A percentile compares a stretch with the other conserved stretches of the same genome.
Evolutionary conservation across 2,113 vertebrate species (phyloP).

Genomic region (Lamprotornis superbus): DNA sequence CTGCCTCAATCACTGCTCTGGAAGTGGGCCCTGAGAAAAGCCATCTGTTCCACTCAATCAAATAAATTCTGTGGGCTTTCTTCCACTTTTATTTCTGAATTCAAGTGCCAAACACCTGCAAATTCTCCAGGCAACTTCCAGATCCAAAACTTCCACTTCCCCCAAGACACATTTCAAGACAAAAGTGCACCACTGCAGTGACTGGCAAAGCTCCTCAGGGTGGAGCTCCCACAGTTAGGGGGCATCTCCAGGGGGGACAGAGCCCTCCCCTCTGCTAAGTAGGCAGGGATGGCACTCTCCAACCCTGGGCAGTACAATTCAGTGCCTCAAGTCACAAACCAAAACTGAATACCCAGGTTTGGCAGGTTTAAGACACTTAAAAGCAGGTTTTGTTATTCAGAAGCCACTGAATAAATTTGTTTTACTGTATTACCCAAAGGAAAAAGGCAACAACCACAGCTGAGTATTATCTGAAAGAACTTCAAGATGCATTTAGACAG

Average conservation of each 20-base stretch:
- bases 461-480: neutral
- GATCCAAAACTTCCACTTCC: neutral
- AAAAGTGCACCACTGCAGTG: accelerated
- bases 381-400: neutral
- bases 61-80: neutral
- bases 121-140: neutral
- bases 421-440: neutral
- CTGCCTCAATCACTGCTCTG: accelerated
- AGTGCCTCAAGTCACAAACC: neutral
- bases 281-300: neutral
- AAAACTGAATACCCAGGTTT: neutral
- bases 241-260: neutral
- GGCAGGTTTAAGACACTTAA: neutral
- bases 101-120: neutral
- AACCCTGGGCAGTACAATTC: accelerated
- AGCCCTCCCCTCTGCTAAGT: accelerated
- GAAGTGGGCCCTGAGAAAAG: neutral
- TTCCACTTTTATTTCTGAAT: neutral
- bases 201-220: neutral
- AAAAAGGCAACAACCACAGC: neutral
- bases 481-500: neutral
- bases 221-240: neutral
- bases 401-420: neutral
- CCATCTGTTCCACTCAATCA: neutral
- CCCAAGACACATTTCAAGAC: neutral